Evolutionary conservation across 2,113 vertebrate species (phyloP), one percentile per base, ranked within the genome.

Genomic region (Rattus rattus): DNA sequence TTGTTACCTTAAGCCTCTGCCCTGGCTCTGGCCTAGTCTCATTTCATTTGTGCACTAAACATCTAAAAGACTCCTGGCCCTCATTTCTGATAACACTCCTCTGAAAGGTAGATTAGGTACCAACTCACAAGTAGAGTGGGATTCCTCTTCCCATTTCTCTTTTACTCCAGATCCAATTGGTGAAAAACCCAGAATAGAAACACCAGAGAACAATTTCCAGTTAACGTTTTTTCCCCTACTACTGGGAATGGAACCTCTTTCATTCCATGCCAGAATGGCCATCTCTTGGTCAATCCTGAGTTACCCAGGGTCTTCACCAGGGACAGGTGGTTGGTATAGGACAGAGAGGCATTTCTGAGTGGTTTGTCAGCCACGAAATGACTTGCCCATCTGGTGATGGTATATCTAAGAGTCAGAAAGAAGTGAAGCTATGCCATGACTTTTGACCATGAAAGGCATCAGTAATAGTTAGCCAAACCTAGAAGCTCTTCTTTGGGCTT

Each of bases 21-120:
- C 65, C 52, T 43, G 75, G 17, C 49, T 54, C 70, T 80, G 49
- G 20, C 49, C 52, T n/a, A 19, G 83, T 83, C 92, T 73, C 28
- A 43, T 88, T 94, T 94, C 39, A 54, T 88, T 36, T 85, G 56
- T 73, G n/a, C 47, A 59, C 67, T 83, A 75, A 72, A 95, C 49
- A 61, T 19, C 28, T 56, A 56, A 92, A 76, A 88, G 76, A 79
- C 77, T 43, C 61, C 36, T 65, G 65, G 30, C 61, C 39, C 79
- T 39, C 9, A 12, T 52, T 95, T 95, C 94, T 76, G 79, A 39
- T 59, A 87, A 61, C 19, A 52, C 17, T 3, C 1, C 77, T 86
- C 19, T 83, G 63, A 84, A 92, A 90, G 87, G 61, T 86, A 56
- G 65, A 94, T 19, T 86, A 52, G 28, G 19, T 36, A 69, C 43